Evolutionary conservation across 2,888 invertebrate species (phyloP), one percentile per base, ranked within the genome.

Genomic region (Calameuta filiformis): DNA sequence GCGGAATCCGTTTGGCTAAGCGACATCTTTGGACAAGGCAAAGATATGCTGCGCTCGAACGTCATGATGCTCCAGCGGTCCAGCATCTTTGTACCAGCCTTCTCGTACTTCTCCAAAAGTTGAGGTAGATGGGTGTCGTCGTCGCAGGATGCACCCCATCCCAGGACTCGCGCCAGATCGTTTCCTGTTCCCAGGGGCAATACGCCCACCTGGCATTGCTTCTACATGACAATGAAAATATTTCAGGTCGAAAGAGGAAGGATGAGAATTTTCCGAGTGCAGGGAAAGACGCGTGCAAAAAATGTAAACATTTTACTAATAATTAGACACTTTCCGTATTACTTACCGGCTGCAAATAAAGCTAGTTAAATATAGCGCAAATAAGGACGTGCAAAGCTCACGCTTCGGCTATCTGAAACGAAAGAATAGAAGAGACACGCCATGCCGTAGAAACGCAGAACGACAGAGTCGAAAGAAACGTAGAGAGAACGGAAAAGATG

Each of bases 51-150:
- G 77, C 96, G 94, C 91, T 97, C 97, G 89, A 97, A 98, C 11
- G 97, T 97, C 97, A 98, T 97, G 85, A 98, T 97, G 88, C 98
- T 98, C 98, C 98, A 98, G 85, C 98, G 95, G 92, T 99, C 99
- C 75, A 99, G 93, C 97, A 99, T 98, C 93, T 98, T 98, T 76
- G 98, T 98, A 89, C 98, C 97, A n/a, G 99, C 98, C 85, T 97
- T 96, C 92, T 99, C 99, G 91, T 98, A 98, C 84, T 97, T 96
- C 90, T 99, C 98, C 69, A 99, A 93, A 75, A 98, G 94, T 86
- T 96, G 96, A 12, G 98, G 97, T 75, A 99, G 93, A 90, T 98
- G 97, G 12, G 98, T 96, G 85, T 98, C 98, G 89, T 98, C 98
- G 88, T 98, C 98, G 89, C 98, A 98, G 15, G 97, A 97, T 12